phyloP scores from a whole-genome alignment of 2,113 vertebrate genomes.

The Azemiops feae region DNA sequence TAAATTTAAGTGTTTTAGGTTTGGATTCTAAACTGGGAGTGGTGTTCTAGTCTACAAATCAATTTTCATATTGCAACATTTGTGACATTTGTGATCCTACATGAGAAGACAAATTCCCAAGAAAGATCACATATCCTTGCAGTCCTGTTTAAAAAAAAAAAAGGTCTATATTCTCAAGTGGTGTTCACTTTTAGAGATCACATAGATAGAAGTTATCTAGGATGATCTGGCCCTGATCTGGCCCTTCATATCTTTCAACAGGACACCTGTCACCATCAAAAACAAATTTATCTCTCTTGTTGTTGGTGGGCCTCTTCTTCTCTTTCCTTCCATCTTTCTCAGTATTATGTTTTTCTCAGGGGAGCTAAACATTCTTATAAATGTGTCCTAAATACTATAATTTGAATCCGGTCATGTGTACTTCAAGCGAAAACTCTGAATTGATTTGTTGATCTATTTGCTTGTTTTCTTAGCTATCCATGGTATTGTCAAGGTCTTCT shows the following conservation, averaged over 20 bases:
- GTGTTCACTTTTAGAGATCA: background rate
- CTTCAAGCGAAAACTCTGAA: background rate
- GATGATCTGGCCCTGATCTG: background rate
- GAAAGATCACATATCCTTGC: background rate
- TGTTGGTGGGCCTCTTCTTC: background rate
- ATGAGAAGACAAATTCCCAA: background rate
- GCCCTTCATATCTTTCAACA: background rate
- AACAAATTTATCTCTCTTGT: background rate
- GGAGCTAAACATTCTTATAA: background rate
- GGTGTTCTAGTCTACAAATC: background rate
- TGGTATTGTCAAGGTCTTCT: background rate
- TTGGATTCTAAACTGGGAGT: background rate
- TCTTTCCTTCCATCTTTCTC: background rate
- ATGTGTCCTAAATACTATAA: background rate
- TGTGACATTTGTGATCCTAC: background rate
- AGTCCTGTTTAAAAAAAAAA: background rate
- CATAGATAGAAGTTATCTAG: background rate
- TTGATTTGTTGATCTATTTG: background rate
- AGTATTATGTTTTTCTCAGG: background rate
- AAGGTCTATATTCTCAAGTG: background rate
- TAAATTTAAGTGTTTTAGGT: slow-evolving; percentile 43
- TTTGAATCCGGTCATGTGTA: background rate
- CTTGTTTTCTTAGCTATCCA: background rate
- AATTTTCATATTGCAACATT: background rate
- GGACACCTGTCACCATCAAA: background rate